Base-by-base conservation (phyloP, 2,888 invertebrate genomes). In the Eubasilissa splendida region DNA sequence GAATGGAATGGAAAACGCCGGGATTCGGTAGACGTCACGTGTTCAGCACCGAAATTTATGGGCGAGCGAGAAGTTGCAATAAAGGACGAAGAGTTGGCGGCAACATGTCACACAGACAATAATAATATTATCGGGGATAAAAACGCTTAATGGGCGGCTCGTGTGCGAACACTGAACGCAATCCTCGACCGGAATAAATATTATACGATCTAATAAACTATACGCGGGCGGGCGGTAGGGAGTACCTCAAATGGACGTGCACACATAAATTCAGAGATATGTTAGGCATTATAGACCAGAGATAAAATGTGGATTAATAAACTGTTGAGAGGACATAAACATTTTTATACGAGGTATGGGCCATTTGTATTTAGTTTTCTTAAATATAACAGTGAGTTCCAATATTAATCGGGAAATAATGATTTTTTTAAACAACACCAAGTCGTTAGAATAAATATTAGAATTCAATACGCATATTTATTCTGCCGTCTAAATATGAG, bases 1-100 rank as follows among this genome's bases (percentile, higher is more conserved):
- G 42, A 31, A 7, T 42, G 7, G 42, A 50, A 58, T 31, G 71
- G 71, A 73, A 73, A 56, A 73, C 31, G 54, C 71, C 33, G 78
- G 80, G 82, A 82, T 82, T 82, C 79, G 63, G 77, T 79, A 79
- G 76, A 80, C 82, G 80, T 82, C 80, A 82, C 80, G 78, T 82
- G 82, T 73, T 80, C 77, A 60, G 66, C 65, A 70, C 79, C 76
- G 52, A 78, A 78, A 80, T 82, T 78, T 82, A 82, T 66, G 63
- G 77, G 66, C 78, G 75, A 75, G 68, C 65, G 73, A 50, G 73
- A 54, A 54, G 11, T 58, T 11, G 73, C 71, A 63, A 54, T 54
- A 73, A 73, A 73, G 54, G 63, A 70, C 54, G 14, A 63, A 52
- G 56, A 56, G 60, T 33, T 63, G 58, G 54, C 63, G 42, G 56